A percentile compares a stretch with the other conserved stretches of the same genome.
Conservation (phyloP, 2,113 vertebrate genomes). For the Labeo catla region DNA sequence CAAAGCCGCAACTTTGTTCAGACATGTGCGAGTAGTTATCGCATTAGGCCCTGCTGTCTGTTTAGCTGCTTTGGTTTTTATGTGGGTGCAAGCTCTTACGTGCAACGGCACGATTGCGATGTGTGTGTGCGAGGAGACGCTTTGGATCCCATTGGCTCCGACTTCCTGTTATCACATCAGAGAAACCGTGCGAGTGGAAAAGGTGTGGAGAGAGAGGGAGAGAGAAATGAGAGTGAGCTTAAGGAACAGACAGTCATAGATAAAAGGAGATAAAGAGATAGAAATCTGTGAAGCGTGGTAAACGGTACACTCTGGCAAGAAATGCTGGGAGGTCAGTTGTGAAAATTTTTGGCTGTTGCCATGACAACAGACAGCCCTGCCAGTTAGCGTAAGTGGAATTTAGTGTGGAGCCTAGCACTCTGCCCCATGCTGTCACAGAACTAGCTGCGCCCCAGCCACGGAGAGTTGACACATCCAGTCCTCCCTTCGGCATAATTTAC, state of each 20-base stretch:
- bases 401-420: constrained; percentile 32
- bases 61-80: constrained; percentile 42
- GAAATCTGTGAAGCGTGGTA: constrained; percentile 43
- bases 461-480: constrained; percentile 47
- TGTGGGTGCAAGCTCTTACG: constrained; percentile 35
- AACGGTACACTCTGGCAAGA: constrained; percentile 49
- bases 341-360: constrained; percentile 51
- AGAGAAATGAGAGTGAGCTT: neutral
- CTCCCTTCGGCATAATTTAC: constrained; percentile 32
- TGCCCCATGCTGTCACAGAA: constrained; percentile 33
- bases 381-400: constrained; percentile 54
- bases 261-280: constrained; percentile 47
- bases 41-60: constrained; percentile 50
- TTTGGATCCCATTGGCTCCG: constrained; percentile 53
- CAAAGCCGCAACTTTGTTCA: constrained; percentile 56
- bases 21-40: constrained; percentile 57
- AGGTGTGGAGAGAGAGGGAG: constrained; percentile 30
- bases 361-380: constrained; percentile 55
- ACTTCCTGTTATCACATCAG: constrained; percentile 69
- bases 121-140: neutral
- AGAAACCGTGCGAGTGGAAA: constrained; percentile 53
- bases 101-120: constrained; percentile 17
- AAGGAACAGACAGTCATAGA: constrained; percentile 47
- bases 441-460: constrained; percentile 6
- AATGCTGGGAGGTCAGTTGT: constrained; percentile 45